Base-by-base conservation (phyloP, 2,113 vertebrate species). In the Lates calcarifer region DNA sequence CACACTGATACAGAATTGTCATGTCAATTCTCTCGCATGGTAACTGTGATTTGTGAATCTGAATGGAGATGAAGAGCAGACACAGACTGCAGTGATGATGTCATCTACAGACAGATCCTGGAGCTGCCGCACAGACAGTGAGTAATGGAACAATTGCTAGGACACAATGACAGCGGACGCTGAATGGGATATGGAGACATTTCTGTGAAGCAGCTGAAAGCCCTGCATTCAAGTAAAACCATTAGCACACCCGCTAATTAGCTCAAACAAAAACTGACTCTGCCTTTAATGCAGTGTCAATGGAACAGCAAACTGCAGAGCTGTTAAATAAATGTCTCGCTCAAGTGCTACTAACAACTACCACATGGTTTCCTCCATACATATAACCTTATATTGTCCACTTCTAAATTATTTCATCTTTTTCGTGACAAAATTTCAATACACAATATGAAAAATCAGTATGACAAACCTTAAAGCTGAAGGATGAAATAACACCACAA, bases 191-290 rank as follows among this genome's bases (percentile, higher is more conserved):
- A 1, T 22, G 57, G 74, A 53, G 63, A 60, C 63, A 33, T 58
- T 77, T 55, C 56, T 51, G 10, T 18, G 14, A 17, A 47, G 31
- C 41, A 62, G 39, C 51, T 31, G 17, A 62, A 71, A 74, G 31
- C 35, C 12, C 0, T 6, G 29, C 51, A 55, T 77, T 55, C 65
- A 74, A 61, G 77, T 49, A 29, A 15, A n/a, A 55, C 0, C 47
- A 75, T 84, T 75, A 83, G 55, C 49, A 1, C 0, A 51, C 8
- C 37, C 28, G 5, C 45, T 83, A 69, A 83, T 83, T 74, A 62
- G 39, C 60, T 10, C 15, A 45, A 67, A 86, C n/a, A 51, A 74
- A 75, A 43, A 65, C 47, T 0, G 35, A 79, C 33, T 9, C 6
- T 2, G 43, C 33, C 33, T 68, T 74, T 74, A 51, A 67, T 80